These are phyloP conservation scores for Andrena fulva DNA, from an alignment of 2,888 invertebrate species.

Conservation along the genomic window DNA sequence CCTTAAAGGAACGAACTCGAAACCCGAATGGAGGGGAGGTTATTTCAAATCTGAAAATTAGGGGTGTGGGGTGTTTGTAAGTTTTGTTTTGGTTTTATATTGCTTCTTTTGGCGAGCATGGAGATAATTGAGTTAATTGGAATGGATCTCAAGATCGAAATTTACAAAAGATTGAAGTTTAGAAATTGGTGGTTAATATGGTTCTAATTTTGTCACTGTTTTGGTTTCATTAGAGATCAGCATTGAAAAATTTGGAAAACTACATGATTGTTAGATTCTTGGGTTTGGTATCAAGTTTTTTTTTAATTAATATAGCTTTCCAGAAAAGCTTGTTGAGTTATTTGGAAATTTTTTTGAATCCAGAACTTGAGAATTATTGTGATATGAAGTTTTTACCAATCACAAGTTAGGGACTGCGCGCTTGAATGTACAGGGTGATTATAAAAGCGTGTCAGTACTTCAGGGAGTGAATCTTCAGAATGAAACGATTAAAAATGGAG, in stretches of 20 bases:
- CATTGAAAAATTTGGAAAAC: no score
- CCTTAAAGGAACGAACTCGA: slow-evolving; percentile 1
- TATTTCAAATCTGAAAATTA: not conserved
- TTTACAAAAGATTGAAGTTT: no score
- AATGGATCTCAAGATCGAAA: no score
- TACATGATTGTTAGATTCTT: no score
- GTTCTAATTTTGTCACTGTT: no score
- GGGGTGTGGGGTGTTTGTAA: not conserved
- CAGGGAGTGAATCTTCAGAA: not conserved
- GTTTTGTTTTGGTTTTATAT: no score
- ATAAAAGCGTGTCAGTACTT: not conserved
- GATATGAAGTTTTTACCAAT: not conserved
- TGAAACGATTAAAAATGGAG: not conserved
- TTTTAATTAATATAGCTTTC: not conserved
- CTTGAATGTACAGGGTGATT: not conserved
- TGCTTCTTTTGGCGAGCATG: not conserved
- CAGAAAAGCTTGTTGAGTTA: no score
- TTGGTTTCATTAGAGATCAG: no score
- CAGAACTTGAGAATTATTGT: not conserved
- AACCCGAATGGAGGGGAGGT: no score
- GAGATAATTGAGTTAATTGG: not conserved
- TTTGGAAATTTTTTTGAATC: not conserved
- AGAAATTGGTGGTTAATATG: no score
- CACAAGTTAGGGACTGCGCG: not conserved
- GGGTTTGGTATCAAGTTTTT: no score